phyloP scores from a whole-genome alignment of 2,888 invertebrate species.

The Nephrotoma guestfalica region DNA sequence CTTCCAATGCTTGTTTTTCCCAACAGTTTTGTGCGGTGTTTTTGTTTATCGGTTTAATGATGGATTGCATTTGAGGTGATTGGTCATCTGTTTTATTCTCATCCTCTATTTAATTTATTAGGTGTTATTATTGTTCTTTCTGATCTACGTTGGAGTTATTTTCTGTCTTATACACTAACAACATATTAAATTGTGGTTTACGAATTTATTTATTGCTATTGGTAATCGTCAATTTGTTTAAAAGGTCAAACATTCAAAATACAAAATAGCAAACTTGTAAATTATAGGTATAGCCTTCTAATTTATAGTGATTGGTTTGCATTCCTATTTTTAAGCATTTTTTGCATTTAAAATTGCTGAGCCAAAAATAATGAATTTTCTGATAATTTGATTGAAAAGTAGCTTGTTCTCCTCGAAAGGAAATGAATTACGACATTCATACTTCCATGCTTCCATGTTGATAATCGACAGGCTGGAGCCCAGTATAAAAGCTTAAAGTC shows the following conservation, averaged over 20 bases:
- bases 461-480: no score
- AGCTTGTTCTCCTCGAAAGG: no score
- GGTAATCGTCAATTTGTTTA: neutral
- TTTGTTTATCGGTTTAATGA: neutral
- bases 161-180: neutral
- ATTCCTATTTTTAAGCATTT: no score
- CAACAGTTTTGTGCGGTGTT: neutral
- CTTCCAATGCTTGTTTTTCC: neutral
- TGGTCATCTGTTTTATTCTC: neutral
- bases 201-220: neutral
- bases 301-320: no score
- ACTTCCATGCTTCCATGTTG: no score
- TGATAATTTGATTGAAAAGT: no score
- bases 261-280: no score
- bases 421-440: no score
- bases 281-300: no score
- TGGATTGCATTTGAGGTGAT: neutral
- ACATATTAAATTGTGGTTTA: neutral
- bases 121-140: neutral
- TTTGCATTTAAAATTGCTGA: no score
- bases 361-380: no score
- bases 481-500: no score
- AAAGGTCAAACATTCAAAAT: neutral
- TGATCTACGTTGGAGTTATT: neutral
- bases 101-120: neutral